These are phyloP conservation scores for Lypha dubia DNA, from an alignment of 2,888 invertebrate species.

Conservation along the genomic window DNA sequence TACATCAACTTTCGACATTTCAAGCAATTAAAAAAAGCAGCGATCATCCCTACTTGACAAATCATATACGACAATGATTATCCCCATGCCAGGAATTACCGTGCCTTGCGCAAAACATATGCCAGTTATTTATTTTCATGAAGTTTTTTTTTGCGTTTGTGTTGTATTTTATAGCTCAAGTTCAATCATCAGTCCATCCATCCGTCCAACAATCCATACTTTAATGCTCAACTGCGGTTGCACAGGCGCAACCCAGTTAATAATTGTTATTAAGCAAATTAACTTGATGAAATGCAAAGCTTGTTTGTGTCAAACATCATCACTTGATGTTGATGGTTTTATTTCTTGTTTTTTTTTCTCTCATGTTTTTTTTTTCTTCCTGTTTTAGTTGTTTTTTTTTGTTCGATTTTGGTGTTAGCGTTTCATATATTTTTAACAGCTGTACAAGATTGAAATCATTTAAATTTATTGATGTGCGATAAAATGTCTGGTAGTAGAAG, in stretches of 20 bases:
- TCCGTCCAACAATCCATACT: slow-evolving; percentile 31
- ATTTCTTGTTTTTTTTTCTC: neutral
- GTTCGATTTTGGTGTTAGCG: slow-evolving; percentile 43
- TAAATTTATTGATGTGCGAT: slow-evolving; percentile 42
- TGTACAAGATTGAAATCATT: slow-evolving; percentile 22
- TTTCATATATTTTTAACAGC: slow-evolving; percentile 27
- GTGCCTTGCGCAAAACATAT: slow-evolving; percentile 24
- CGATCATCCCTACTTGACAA: slow-evolving; percentile 51
- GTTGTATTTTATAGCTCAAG: slow-evolving; percentile 35
- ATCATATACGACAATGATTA: slow-evolving; percentile 45
- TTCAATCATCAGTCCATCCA: slow-evolving; percentile 22
- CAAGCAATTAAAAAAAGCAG: slow-evolving; percentile 1
- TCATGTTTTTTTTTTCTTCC: too few relatives aligned
- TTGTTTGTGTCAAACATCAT: slow-evolving; percentile 78
- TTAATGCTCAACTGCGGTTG: slow-evolving; percentile 71
- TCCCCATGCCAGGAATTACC: slow-evolving; percentile 25
- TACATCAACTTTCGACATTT: slow-evolving; percentile 34
- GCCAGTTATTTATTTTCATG: slow-evolving; percentile 29
- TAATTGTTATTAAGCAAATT: slow-evolving; percentile 81
- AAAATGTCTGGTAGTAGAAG: neutral
- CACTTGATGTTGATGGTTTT: slow-evolving; percentile 55
- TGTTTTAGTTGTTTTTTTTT: slow-evolving; percentile 1
- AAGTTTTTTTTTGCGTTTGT: slow-evolving; percentile 12
- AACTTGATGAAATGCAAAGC: slow-evolving; percentile 78
- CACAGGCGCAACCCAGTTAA: slow-evolving; percentile 77